Conservation (phyloP, 2,797 vertebrate genomes). For the Chelonia mydas region DNA sequence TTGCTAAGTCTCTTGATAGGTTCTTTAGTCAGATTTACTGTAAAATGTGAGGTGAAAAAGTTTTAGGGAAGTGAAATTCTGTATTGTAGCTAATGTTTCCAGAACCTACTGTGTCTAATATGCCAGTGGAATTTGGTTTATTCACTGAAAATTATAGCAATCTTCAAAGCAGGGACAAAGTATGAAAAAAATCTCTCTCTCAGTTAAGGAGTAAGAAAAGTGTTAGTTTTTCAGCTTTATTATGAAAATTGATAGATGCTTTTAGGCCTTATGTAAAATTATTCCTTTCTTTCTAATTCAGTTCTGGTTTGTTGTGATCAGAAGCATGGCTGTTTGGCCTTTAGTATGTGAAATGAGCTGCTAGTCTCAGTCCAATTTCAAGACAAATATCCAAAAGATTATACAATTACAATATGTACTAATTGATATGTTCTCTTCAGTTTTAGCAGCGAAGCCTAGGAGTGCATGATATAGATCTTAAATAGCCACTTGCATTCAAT, state of each 20-base stretch:
- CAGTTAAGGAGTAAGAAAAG: neutral
- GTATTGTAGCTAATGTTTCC: slow-evolving; percentile 29
- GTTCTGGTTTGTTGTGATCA: neutral
- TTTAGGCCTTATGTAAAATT: neutral
- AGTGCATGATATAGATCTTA: neutral
- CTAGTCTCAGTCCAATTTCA: neutral
- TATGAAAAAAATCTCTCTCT: neutral
- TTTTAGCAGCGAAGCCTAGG: neutral
- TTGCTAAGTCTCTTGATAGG: slow-evolving; percentile 83
- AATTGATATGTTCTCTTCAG: neutral
- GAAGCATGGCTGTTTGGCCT: neutral
- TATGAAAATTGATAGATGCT: neutral
- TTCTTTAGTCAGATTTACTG: slow-evolving; percentile 83
- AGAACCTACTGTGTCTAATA: neutral
- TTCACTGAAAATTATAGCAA: slow-evolving; percentile 12
- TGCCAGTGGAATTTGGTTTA: slow-evolving; percentile 13
- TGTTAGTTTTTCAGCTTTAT: neutral
- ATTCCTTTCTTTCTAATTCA: neutral
- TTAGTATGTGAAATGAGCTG: neutral
- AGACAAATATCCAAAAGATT: neutral
- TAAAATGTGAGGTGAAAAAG: slow-evolving; percentile 83
- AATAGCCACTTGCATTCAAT: neutral
- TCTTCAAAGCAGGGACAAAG: neutral
- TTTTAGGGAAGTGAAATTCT: slow-evolving; percentile 25
- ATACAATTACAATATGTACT: neutral